Base-by-base conservation (phyloP, 2,113 vertebrate genomes). In the Tachycineta bicolor region DNA sequence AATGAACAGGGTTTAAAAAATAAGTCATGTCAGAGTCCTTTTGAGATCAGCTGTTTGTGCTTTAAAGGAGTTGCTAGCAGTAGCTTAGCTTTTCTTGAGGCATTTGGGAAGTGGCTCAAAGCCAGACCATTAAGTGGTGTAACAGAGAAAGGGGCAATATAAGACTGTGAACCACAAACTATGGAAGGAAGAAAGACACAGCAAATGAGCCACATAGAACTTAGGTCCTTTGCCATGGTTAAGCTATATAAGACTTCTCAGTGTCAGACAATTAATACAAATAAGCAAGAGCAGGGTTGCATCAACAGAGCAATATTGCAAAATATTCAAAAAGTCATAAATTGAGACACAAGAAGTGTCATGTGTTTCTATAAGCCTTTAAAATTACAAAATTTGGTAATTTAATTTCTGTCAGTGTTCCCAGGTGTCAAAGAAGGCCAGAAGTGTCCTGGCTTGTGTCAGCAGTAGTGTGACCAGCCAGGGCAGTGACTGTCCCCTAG, bases 401-500 rank as follows among this genome's bases (percentile, higher is more conserved):
- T 83, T 77, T 75, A 20, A 47, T 39, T 87, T 68, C 53, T 83
- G 16, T 2, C 19, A 53, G 12, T 47, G 12, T 34, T 37, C 4
- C 29, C 8, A 53, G 21, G 39, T 26, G 28, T 21, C 24, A 17
- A 47, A 67, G n/a, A 65, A n/a, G 29, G 17, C 17, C 46, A 41
- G 14, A 31, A 31, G 8, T 22, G n/a, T 41, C 14, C 39, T 52
- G 28, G 50, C 10, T 21, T 71, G 37, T 59, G 34, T 52, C n/a
- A 79, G 12, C 12, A 46, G 8, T 3, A 5, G 7, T 17, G 12
- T 28, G 47, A 6, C 22, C 25, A 83, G 23, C 9, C 14, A 33
- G 9, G 15, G 4, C 9, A 63, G 29, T 34, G 41, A 69, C 11
- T 5, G 15, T 43, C 2, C n/a, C 12, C 14, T 0, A 1, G 55